Evolutionary conservation across 2,113 vertebrate genomes (phyloP), one percentile per base, ranked within the genome.

Genomic region (Arothron firmamentum): DNA sequence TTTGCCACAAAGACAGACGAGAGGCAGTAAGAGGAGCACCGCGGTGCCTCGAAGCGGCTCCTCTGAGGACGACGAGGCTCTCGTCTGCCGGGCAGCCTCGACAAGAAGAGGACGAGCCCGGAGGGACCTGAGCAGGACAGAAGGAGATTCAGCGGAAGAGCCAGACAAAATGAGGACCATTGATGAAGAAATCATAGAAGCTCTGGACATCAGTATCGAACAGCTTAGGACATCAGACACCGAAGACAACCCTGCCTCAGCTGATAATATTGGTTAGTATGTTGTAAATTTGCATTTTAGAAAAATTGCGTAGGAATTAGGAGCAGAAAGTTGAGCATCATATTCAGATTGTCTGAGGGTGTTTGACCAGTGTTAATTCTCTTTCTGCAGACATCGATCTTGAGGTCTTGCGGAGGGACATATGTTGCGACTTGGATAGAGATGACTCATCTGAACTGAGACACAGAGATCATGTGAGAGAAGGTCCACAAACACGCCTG

Each of bases 161-260:
- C 83, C 78, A 7, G 94, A 94, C 67, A 72, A 83, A 45, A 89
- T 94, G 89, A 91, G 93, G 63, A 80, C 92, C 48, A 87, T 90
- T 4, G 70, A 75, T 12, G 89, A 92, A 18, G 80, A 85, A 25
- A 21, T 69, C 9, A 23, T 52, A 1, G 59, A 80, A 15, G 53
- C 68, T 25, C 43, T 91, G 19, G 82, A 95, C 54, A 56, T 87
- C 11, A 94, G 93, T 83, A 81, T 92, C 2, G 92, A 94, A 77
- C 56, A 83, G 43, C 83, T 95, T 1, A 78, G 75, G 47, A 78
- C 43, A n/a, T 93, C 91, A 0, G 91, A 94, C 23, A 76, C 84
- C 14, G 90, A 93, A 28, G 87, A 90, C 38, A 43, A 51, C 20
- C 52, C 74, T 58, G 17, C 66, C 21, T 56, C 61, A 55, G 71